Evolutionary conservation across 1,140 invertebrate genomes (phyloP), one percentile per base, ranked within the genome.

Genomic region (Aradophagus sp.): DNA sequence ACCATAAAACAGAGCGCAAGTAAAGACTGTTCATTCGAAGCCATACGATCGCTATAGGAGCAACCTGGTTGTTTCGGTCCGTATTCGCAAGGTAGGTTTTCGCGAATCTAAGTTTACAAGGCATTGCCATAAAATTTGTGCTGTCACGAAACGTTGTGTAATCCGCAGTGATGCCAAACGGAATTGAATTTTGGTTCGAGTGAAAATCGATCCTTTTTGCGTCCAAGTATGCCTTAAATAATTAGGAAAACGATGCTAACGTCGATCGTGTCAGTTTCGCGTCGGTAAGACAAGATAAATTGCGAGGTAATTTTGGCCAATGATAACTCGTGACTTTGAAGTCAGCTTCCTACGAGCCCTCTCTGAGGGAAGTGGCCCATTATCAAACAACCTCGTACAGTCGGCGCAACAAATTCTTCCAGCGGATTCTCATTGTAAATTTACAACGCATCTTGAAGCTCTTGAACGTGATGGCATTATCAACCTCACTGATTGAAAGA

Each of bases 291-390:
- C n/a, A n/a, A n/a, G 72, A 48, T 74, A 78, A 80, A 80, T 82
- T 80, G 79, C 69, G 77, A 70, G 74, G 78, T 82, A 75, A 84
- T 82, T 84, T 82, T 78, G 77, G 75, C 73, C 81, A 82, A 83
- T 83, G 80, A 84, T 83, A 81, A 84, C 79, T 82, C 76, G 78
- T 83, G 81, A 84, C 82, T 84, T 84, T 84, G 81, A 83, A 83
- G 81, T 78, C 77, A 80, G 77, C 80, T 82, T 83, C 81, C 83
- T 83, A 82, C 81, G 79, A 82, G 76, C 76, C 75, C 80, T 75
- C 77, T 73, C 39, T 58, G 77, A 81, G 79, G 82, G 82, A 84
- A 84, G 81, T 84, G 65, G 77, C 76, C 82, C 77, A 84, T 84
- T 84, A 81, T 75, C 44, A 73, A 81, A 77, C 76, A 76, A 74